A percentile compares a stretch with the other conserved stretches of the same genome.
Conservation (phyloP, 2,797 vertebrate species). For the Karalla daura region DNA sequence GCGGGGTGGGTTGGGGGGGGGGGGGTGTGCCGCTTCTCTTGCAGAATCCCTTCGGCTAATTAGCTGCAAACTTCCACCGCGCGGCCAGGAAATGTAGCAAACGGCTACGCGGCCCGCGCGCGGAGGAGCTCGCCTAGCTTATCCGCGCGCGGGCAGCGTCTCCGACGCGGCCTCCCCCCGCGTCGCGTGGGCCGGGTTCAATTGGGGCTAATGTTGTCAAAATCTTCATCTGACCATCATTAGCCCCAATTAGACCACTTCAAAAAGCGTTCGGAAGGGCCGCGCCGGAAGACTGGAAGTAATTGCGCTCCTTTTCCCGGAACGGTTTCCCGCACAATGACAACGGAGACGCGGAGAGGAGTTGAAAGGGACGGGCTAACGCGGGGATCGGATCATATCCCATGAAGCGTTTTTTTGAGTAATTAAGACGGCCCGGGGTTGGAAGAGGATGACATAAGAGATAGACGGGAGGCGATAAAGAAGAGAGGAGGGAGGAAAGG, state of each 20-base stretch:
- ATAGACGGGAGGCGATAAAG: conserved; percentile 1
- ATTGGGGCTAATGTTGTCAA: conserved; percentile 52
- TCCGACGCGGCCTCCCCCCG: conserved; percentile 12
- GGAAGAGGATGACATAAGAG: conserved; percentile 26
- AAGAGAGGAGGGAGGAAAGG: conserved; percentile 3
- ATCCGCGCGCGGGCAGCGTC: conserved; percentile 10
- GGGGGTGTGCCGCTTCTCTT: conserved; percentile 9
- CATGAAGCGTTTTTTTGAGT: conserved; percentile 25
- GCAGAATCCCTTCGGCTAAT: conserved; percentile 45
- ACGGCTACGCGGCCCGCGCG: conserved; percentile 23
- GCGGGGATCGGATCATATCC: conserved; percentile 2
- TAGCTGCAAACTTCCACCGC: conserved; percentile 30
- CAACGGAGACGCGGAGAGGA: background rate
- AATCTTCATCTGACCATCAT: conserved; percentile 48
- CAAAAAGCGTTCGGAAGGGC: conserved; percentile 39
- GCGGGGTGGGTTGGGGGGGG: background rate
- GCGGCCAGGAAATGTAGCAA: conserved; percentile 47
- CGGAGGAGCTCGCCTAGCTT: conserved; percentile 32
- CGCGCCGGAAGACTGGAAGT: background rate
- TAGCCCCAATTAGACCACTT: conserved; percentile 63
- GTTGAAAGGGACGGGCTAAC: background rate
- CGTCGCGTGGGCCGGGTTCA: conserved; percentile 28
- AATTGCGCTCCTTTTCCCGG: conserved; percentile 21
- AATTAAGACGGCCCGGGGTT: conserved; percentile 49
- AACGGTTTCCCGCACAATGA: background rate